phyloP scores from a whole-genome alignment of 2,888 invertebrate genomes.

The Trisateles emortualis region DNA sequence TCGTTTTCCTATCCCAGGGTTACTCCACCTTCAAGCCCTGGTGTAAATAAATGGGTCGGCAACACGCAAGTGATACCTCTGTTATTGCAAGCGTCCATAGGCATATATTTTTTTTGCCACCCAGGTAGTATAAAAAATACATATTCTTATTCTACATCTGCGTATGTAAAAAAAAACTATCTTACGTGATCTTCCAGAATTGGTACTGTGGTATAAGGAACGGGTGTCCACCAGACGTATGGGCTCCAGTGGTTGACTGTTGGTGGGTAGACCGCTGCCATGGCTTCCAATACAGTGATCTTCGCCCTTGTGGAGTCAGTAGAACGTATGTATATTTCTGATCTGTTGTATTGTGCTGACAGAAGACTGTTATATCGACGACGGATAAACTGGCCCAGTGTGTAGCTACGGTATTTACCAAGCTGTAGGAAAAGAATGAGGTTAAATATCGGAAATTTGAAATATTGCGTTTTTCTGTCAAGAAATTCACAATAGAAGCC shows the following conservation, averaged over 20 bases:
- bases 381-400: conserved; percentile 51
- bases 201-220: conserved; percentile 57
- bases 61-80: too few relatives aligned
- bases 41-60: too few relatives aligned
- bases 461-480: too few relatives aligned
- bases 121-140: too few relatives aligned
- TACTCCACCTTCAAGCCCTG: too few relatives aligned
- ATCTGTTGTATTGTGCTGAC: conserved; percentile 54
- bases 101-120: too few relatives aligned
- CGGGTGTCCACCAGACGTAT: conserved; percentile 53
- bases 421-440: conserved; percentile 40
- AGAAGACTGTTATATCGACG: conserved; percentile 55
- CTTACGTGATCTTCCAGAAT: conserved; percentile 14
- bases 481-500: too few relatives aligned
- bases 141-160: too few relatives aligned
- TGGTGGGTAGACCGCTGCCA: conserved; percentile 58
- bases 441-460: too few relatives aligned
- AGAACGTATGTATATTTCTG: conserved; percentile 64
- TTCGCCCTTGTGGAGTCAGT: conserved; percentile 64
- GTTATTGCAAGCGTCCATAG: too few relatives aligned
- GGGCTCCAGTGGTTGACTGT: neutral
- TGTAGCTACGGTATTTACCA: conserved; percentile 53
- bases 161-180: too few relatives aligned
- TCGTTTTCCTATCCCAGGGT: too few relatives aligned
- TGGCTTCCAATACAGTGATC: conserved; percentile 60